A percentile compares a stretch with the other conserved stretches of the same genome.
Evolutionary conservation across 1,140 invertebrate genomes (phyloP).

Genomic region (Temnothorax longispinosus): DNA sequence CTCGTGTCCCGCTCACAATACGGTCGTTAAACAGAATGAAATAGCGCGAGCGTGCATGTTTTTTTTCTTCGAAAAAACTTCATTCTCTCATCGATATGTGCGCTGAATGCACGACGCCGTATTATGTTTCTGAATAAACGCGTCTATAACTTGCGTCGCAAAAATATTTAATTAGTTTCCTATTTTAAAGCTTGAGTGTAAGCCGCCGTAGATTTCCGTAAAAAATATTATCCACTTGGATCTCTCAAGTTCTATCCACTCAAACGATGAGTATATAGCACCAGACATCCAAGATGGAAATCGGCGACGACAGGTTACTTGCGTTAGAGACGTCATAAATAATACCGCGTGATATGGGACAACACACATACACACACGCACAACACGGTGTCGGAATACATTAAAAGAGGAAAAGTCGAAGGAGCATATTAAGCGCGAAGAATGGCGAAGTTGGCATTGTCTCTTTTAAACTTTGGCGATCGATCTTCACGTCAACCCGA

Average conservation of each 20-base stretch:
- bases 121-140: constrained; percentile 14
- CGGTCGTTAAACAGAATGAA: constrained; percentile 57
- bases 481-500: constrained; percentile 35
- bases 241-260: neutral
- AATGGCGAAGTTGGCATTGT: constrained; percentile 31
- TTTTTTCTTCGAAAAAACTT: neutral
- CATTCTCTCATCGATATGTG: constrained; percentile 6
- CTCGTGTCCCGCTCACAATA: constrained; percentile 36
- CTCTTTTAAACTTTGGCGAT: constrained; percentile 61
- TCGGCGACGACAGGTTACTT: neutral
- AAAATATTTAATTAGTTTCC: constrained; percentile 40
- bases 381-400: neutral
- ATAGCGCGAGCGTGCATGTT: constrained; percentile 35
- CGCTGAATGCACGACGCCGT: constrained; percentile 5
- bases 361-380: no score
- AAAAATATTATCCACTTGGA: constrained; percentile 2
- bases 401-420: constrained; percentile 28
- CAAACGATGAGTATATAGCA: neutral
- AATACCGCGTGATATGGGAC: neutral
- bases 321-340: constrained; percentile 30
- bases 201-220: neutral
- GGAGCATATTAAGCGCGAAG: constrained; percentile 32
- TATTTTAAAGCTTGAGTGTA: neutral
- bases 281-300: neutral
- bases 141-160: neutral